Conservation (phyloP, 2,888 invertebrate genomes). For the Rhingia rostrata region DNA sequence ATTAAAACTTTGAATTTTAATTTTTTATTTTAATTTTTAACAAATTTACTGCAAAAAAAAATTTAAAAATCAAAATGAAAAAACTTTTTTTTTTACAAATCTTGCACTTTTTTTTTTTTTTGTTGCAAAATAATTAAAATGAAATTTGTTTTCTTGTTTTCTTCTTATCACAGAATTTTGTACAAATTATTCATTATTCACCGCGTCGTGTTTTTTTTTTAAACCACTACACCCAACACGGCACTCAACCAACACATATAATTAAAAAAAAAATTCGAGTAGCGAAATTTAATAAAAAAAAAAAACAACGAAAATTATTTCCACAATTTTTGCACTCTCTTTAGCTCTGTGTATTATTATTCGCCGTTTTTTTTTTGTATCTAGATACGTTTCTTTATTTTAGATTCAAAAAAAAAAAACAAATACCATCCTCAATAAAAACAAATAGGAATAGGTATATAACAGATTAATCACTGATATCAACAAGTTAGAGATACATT, state of each 20-base stretch:
- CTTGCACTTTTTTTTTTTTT: background rate
- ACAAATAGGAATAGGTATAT: conserved; percentile 24
- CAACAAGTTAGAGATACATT: conserved; percentile 51
- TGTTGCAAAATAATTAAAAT: conserved; percentile 6
- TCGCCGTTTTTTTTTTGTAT: conserved; percentile 16
- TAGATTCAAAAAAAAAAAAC: no score
- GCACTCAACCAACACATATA: background rate
- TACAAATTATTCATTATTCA: conserved; percentile 14
- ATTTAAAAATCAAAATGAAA: background rate
- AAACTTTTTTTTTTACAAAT: conserved; percentile 1
- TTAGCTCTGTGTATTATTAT: background rate
- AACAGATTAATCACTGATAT: conserved; percentile 58
- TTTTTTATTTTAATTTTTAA: conserved; percentile 18
- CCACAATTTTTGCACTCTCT: conserved; percentile 9
- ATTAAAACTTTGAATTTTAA: background rate
- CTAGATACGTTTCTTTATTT: conserved; percentile 16
- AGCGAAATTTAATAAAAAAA: conserved; percentile 10
- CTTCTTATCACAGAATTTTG: conserved; percentile 28
- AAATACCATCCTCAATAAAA: conserved; percentile 4
- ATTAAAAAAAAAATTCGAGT: conserved; percentile 29
- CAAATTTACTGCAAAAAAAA: conserved; percentile 14
- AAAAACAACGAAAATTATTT: conserved; percentile 14
- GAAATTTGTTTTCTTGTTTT: conserved; percentile 1
- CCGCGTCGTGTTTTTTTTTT: background rate
- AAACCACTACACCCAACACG: background rate